phyloP scores from a whole-genome alignment of 35 echinoderm and acorn worm genomes.

The Apostichopus californicus region DNA sequence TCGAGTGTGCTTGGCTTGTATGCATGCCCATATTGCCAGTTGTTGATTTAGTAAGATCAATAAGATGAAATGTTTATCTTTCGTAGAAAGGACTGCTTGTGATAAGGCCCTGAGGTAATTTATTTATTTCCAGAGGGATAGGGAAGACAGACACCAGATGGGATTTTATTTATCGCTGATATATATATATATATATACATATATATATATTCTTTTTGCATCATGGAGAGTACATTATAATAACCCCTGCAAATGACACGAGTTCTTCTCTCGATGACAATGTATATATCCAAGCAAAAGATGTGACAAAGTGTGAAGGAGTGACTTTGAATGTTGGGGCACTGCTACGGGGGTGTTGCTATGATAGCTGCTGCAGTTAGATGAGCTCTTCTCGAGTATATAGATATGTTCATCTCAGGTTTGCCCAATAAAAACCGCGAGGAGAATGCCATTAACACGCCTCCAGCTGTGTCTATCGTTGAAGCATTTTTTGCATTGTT shows the following conservation, averaged over 20 bases:
- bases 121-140: conserved; percentile 35
- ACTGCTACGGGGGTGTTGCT: background rate
- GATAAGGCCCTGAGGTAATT: conserved; percentile 46
- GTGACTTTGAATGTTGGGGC: conserved; percentile 11
- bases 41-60: conserved; percentile 51
- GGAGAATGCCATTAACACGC: too few relatives aligned
- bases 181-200: background rate
- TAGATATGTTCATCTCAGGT: too few relatives aligned
- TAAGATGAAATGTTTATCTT: conserved; percentile 53
- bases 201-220: background rate
- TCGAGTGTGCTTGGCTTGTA: conserved; percentile 4
- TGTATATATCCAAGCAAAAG: background rate
- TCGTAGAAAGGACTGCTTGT: conserved; percentile 39
- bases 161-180: conserved; percentile 40
- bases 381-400: too few relatives aligned
- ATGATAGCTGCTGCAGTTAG: too few relatives aligned
- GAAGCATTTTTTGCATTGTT: too few relatives aligned
- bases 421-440: too few relatives aligned
- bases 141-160: conserved; percentile 27
- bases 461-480: too few relatives aligned
- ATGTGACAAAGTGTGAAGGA: conserved; percentile 1
- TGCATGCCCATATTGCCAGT: conserved; percentile 22
- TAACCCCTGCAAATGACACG: conserved; percentile 13
- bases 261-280: background rate
- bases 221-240: background rate